phyloP scores from a whole-genome alignment of 2,113 vertebrate genomes.

The Chinchilla lanigera region DNA sequence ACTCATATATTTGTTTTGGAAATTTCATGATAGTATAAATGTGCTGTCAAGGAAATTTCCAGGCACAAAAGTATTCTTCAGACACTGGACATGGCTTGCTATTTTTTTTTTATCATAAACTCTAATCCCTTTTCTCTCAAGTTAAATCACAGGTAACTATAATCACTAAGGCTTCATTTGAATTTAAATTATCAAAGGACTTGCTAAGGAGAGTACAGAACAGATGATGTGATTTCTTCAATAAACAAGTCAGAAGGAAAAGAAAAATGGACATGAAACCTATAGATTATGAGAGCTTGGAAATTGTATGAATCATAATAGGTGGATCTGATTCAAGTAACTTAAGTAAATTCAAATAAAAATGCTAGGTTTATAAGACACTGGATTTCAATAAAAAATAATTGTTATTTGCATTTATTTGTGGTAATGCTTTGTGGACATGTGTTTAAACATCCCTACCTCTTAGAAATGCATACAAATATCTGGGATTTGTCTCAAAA shows the following conservation, averaged over 20 bases:
- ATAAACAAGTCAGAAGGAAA: conserved; percentile 7
- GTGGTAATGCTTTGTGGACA: neutral
- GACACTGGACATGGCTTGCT: neutral
- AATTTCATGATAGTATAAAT: neutral
- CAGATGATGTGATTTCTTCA: neutral
- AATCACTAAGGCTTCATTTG: conserved; percentile 1
- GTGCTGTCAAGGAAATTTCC: conserved; percentile 23
- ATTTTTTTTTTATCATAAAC: conserved; percentile 9
- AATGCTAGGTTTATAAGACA: neutral
- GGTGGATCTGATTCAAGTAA: neutral
- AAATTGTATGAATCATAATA: neutral
- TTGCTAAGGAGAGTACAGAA: neutral
- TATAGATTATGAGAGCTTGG: neutral
- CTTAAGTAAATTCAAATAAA: conserved; percentile 16
- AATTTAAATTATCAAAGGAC: conserved; percentile 29
- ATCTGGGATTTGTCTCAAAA: conserved; percentile 11
- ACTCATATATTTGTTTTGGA: conserved; percentile 38
- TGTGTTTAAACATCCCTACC: neutral
- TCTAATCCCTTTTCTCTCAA: neutral
- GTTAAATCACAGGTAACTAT: neutral
- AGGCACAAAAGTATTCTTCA: conserved; percentile 30
- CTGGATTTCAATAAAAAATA: neutral
- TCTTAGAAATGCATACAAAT: neutral
- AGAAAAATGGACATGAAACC: neutral
- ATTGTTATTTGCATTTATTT: neutral